A percentile compares a stretch with the other conserved stretches of the same genome.
phyloP scores from a whole-genome alignment of 2,888 invertebrate genomes.

The Pachymerium ferrugineum region DNA sequence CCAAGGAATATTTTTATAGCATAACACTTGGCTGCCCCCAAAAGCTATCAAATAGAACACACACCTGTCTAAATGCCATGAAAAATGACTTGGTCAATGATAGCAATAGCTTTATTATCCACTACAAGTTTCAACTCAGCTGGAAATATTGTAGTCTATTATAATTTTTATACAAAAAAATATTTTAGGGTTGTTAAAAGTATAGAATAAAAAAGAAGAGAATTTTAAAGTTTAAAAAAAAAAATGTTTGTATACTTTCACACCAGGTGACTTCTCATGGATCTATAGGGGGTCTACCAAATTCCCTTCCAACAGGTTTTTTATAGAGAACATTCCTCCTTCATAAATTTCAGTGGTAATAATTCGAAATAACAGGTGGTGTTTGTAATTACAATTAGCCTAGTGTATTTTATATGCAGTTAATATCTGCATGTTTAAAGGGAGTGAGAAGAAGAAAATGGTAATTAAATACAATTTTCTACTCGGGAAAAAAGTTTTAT shows the following conservation, averaged over 20 bases:
- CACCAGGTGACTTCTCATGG: slow-evolving; percentile 13
- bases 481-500: not conserved
- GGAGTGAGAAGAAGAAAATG: too few species aligned
- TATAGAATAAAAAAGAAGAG: not conserved
- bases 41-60: slow-evolving; percentile 23
- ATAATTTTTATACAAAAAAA: not conserved
- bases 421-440: not conserved
- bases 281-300: not conserved
- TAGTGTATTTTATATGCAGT: not conserved
- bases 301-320: slow-evolving; percentile 11
- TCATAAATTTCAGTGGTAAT: slow-evolving; percentile 13
- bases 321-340: slow-evolving; percentile 1
- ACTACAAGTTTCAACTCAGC: not conserved
- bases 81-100: slow-evolving; percentile 25
- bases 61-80: slow-evolving; percentile 24
- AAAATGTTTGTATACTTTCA: slow-evolving; percentile 5
- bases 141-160: not conserved
- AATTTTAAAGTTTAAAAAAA: not conserved
- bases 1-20: slow-evolving; percentile 17
- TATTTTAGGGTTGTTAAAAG: too few species aligned
- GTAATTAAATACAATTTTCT: not conserved
- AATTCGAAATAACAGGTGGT: slow-evolving; percentile 12
- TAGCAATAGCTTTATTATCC: slow-evolving; percentile 22
- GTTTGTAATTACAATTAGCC: slow-evolving; percentile 13
- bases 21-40: slow-evolving; percentile 19